Conservation (phyloP, 2,113 vertebrate genomes). For the Spheniscus mendiculus region DNA sequence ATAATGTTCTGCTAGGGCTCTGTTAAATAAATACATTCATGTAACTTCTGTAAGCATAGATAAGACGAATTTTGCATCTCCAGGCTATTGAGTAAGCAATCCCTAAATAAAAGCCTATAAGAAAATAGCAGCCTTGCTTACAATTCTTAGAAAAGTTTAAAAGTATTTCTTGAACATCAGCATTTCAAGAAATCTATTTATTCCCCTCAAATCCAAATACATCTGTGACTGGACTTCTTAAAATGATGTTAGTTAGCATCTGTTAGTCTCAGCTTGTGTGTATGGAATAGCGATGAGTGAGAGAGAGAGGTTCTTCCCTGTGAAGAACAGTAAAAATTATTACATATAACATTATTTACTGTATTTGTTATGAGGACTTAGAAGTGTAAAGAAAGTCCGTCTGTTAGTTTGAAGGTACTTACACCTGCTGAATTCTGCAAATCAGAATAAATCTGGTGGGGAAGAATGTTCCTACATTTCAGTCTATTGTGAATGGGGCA, state of each 20-base stretch:
- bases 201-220: neutral
- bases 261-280: neutral
- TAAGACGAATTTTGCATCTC: constrained; percentile 9
- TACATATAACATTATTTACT: neutral
- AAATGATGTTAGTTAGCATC: neutral
- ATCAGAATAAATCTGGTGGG: neutral
- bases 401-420: neutral
- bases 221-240: neutral
- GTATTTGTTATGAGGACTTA: neutral
- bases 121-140: neutral
- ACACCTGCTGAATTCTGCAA: neutral
- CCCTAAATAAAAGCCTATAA: neutral
- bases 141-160: neutral
- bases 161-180: constrained; percentile 34
- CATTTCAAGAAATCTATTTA: constrained; percentile 27
- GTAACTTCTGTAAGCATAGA: neutral
- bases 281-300: neutral
- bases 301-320: neutral
- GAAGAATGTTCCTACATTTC: neutral
- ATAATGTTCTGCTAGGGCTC: constrained; percentile 1
- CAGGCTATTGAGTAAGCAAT: neutral
- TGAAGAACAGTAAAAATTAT: neutral
- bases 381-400: neutral
- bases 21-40: neutral
- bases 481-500: neutral